Base-by-base conservation (phyloP, 2,113 vertebrate genomes). In the Strix aluco region DNA sequence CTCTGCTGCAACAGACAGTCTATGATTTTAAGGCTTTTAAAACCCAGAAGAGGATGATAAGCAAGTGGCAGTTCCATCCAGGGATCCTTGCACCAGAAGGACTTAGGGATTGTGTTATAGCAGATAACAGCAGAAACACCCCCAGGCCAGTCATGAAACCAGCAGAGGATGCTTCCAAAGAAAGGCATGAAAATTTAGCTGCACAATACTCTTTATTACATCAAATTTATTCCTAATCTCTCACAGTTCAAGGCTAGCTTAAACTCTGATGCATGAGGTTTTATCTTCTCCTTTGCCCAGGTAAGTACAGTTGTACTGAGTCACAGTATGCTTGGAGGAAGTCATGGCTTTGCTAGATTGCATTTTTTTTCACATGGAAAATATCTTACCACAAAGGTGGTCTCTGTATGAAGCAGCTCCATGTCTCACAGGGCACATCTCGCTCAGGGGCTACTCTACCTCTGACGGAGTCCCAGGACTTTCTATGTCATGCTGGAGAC, bases 381-480 rank as follows among this genome's bases (percentile, higher is more conserved):
- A 36, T 25, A 23, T 7, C 21, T 62, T 67, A 17, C 22, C 44
- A 38, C 40, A 57, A 55, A 49, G 19, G 27, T 25, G 19, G 30
- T 44, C 26, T 21, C 52, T 27, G 14, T 52, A 54, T 11, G 30
- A 71, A 40, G 34, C 38, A 71, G 44, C 26, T 79, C 34, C 18
- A 5, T 11, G 5, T 38, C 29, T 59, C 46, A 67, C 2, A 1
- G 34, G 16, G 6, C 13, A 26, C 5, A 0, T 51, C 27, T 55
- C 2, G 0, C 38, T 38, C 27, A 30, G 54, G 42, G 16, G 27
- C 47, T 82, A 22, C 32, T 78, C 27, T 30, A 12, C 40, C 36
- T 73, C 65, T 72, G 34, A 65, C 3, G 1, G 42, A 46, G 15
- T 62, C 44, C 34, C 20, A 47, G 44, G 51, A 32, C 25, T 58